Percentiles rank a stretch among this genome's conserved stretches.
phyloP scores from a whole-genome alignment of 2,888 invertebrate species.

The Melipona beecheii region DNA sequence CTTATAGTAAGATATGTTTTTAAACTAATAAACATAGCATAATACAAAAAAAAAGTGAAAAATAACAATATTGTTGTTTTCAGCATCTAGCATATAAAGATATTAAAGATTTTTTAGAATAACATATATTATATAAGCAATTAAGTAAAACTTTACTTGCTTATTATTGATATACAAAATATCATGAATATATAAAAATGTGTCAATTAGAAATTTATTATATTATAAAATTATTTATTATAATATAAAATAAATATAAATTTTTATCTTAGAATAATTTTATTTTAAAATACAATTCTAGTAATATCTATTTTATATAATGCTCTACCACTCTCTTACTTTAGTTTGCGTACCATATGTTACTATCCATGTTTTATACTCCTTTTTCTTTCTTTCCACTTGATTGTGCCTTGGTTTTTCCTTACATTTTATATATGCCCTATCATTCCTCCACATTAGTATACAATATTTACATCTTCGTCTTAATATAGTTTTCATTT shows the following conservation, averaged over 20 bases:
- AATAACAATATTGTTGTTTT: conserved; percentile 15
- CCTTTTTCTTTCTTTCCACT: conserved; percentile 89
- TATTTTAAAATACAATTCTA: conserved; percentile 36
- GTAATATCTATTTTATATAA: neutral
- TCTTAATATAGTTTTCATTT: conserved; percentile 89
- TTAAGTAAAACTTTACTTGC: neutral
- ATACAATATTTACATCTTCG: conserved; percentile 93
- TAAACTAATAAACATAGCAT: neutral
- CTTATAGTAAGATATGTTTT: conserved; percentile 40
- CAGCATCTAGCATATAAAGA: conserved; percentile 38
- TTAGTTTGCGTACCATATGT: conserved; percentile 90
- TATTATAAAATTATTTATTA: neutral
- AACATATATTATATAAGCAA: neutral
- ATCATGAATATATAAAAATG: neutral
- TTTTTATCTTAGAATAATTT: conserved; percentile 7
- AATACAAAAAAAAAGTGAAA: neutral
- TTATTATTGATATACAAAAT: neutral
- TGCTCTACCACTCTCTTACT: conserved; percentile 84
- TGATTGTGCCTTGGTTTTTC: conserved; percentile 93
- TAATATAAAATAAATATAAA: neutral
- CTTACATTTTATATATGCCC: conserved; percentile 90
- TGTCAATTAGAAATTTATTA: neutral
- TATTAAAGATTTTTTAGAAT: conserved; percentile 10
- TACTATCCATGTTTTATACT: conserved; percentile 90
- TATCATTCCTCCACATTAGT: conserved; percentile 88